Percentiles rank a stretch among this genome's conserved stretches.
phyloP scores from a whole-genome alignment of 2,888 invertebrate genomes.

The Ormyrus thymus region DNA sequence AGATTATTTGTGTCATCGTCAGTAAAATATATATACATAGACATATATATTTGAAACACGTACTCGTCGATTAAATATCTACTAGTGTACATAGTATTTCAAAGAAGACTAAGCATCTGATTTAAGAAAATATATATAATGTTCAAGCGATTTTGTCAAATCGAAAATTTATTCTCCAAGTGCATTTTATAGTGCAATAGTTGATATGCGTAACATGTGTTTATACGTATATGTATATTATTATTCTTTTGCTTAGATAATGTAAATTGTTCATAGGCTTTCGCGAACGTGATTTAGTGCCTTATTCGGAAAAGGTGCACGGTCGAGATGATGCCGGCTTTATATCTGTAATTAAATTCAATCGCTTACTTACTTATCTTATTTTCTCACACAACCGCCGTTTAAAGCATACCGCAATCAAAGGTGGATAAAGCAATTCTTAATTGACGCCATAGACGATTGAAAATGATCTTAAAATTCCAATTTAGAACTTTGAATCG shows the following conservation, averaged over 20 bases:
- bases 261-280: constrained; percentile 50
- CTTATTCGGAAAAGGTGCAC: constrained; percentile 49
- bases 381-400: constrained; percentile 24
- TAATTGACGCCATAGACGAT: constrained; percentile 57
- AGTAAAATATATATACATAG: constrained; percentile 51
- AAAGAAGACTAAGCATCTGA: constrained; percentile 48
- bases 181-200: constrained; percentile 53
- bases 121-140: constrained; percentile 52
- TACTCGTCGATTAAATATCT: constrained; percentile 45
- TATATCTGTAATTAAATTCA: constrained; percentile 64
- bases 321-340: constrained; percentile 39
- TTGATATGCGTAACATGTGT: constrained; percentile 57
- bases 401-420: constrained; percentile 47
- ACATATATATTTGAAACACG: constrained; percentile 48
- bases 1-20: constrained; percentile 37
- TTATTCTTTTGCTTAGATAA: constrained; percentile 38
- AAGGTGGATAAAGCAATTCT: constrained; percentile 50
- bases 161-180: constrained; percentile 57
- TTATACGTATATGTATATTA: constrained; percentile 52
- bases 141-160: constrained; percentile 54
- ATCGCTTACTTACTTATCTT: constrained; percentile 56
- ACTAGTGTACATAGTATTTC: constrained; percentile 46
- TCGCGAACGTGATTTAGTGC: constrained; percentile 52
- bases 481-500: not conserved
- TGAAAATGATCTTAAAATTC: constrained; percentile 48